These are phyloP conservation scores for Patella depressa DNA, from an alignment of 2,888 invertebrate species.

Conservation along the genomic window DNA sequence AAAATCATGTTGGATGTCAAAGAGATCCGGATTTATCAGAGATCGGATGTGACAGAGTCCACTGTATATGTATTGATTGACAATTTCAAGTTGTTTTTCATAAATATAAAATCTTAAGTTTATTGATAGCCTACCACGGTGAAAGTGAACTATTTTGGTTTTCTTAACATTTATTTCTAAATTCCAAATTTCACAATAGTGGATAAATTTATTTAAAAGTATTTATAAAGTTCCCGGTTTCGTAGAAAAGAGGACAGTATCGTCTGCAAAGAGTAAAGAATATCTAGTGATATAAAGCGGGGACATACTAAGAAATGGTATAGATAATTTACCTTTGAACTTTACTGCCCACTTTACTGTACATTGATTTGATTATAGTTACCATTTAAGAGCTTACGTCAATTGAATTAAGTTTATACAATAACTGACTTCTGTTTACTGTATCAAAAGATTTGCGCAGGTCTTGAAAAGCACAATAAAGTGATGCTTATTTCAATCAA, in stretches of 20 bases:
- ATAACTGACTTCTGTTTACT: too few relatives aligned
- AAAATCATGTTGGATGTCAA: too few relatives aligned
- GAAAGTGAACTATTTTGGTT: slow-evolving; percentile 13
- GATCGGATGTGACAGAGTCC: too few relatives aligned
- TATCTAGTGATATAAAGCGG: too few relatives aligned
- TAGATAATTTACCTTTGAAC: not conserved
- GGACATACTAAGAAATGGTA: too few relatives aligned
- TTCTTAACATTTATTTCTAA: slow-evolving; percentile 13
- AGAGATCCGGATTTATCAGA: too few relatives aligned
- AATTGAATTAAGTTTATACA: too few relatives aligned
- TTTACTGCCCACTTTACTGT: not conserved
- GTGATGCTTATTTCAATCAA: too few relatives aligned
- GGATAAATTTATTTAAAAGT: slow-evolving; percentile 14
- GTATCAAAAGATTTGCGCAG: too few relatives aligned
- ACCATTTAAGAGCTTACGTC: not conserved
- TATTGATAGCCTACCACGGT: not conserved
- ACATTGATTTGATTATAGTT: not conserved
- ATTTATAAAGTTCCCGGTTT: not conserved
- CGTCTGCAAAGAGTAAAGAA: not conserved
- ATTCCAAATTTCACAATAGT: slow-evolving; percentile 10
- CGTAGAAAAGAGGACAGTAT: slow-evolving; percentile 16
- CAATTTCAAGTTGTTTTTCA: slow-evolving; percentile 12
- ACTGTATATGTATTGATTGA: slow-evolving; percentile 13
- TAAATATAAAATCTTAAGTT: slow-evolving; percentile 1
- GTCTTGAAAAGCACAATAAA: too few relatives aligned